Evolutionary conservation across 2,797 vertebrate species (phyloP).

Genomic region (Chaenodraco wilsoni): DNA sequence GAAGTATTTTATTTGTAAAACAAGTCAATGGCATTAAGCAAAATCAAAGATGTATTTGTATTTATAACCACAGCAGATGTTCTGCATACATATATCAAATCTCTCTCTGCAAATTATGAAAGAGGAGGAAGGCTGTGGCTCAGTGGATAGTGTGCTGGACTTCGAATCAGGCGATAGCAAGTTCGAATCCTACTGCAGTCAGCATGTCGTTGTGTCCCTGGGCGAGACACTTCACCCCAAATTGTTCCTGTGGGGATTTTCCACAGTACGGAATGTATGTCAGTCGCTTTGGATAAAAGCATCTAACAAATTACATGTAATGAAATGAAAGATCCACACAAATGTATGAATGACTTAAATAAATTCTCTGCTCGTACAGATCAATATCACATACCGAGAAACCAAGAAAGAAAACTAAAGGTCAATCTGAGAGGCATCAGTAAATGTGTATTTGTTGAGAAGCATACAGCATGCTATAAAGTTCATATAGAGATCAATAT

Average conservation of each 20-base stretch:
- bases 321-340: not conserved
- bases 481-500: conserved; percentile 7
- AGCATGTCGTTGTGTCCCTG: no score
- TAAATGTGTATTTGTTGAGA: not conserved
- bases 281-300: no score
- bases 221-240: no score
- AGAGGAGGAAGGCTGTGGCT: not conserved
- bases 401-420: not conserved
- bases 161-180: no score
- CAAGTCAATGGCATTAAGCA: not conserved
- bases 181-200: no score
- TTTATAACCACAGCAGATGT: not conserved
- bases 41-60: not conserved
- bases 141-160: no score
- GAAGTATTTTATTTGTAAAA: not conserved
- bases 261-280: no score
- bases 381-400: not conserved
- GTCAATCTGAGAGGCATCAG: not conserved
- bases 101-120: not conserved
- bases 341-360: not conserved
- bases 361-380: not conserved
- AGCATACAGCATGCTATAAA: not conserved
- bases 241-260: no score
- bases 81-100: not conserved
- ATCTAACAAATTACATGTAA: no score